Base-by-base conservation (phyloP, 2,888 invertebrate genomes). In the Trichopoda pennipes region DNA sequence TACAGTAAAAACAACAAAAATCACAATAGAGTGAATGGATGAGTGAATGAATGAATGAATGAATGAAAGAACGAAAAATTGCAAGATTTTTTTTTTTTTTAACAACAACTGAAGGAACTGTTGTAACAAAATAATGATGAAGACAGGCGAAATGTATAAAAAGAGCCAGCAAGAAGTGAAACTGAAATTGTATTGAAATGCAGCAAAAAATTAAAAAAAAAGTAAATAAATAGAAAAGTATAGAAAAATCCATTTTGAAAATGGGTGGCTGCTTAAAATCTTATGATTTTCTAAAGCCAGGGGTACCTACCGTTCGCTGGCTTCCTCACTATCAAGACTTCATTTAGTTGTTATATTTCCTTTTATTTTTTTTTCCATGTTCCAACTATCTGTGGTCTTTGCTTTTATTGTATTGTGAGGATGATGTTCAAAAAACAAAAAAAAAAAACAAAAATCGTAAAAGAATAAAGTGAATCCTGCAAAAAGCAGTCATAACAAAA, bases 71-170 rank as follows among this genome's bases (percentile, higher is more conserved):
- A 51, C 14, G 23, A 49, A 76, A 68, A 60, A 68, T n/a, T 51
- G 60, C 69, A 47, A 69, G 76, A 76, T 61, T 61, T 81, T 61
- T 28, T 28, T 28, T 28, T 28, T 28, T 28, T 28, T 28, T 28
- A 1, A 28, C 61, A 51, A 81, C 66, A 77, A 81, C 73, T 61
- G 35, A 61, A 68, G 47, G 61, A 73, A 60, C 38, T 53, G 17
- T 69, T 75, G 55, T 70, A 61, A 49, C 70, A 78, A 82, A n/a
- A 75, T 82, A 74, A 82, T 81, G 81, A 77, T 58, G 77, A 78
- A 77, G 77, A 66, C 70, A 72, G 55, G 69, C 61, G 51, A 73
- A 81, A 66, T 56, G 42, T 53, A n/a, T n/a, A n/a, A n/a, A 53
- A 44, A 42, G 28, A 23, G 28, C 21, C 28, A 56, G 28, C 49